These are phyloP conservation scores for Mechanitis messenoides DNA, from an alignment of 2,888 invertebrate species.

Conservation along the genomic window DNA sequence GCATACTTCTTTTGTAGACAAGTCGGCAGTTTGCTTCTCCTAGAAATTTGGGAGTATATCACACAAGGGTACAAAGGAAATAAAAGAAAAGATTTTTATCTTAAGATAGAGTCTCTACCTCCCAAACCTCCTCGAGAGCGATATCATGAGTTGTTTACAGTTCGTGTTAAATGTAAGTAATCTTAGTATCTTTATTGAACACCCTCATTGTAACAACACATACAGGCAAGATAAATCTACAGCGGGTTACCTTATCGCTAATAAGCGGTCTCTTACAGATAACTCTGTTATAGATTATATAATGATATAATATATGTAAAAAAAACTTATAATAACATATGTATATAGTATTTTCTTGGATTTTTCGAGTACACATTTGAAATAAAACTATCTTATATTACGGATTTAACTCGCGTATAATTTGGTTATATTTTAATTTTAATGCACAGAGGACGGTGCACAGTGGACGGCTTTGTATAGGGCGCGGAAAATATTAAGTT, in stretches of 20 bases:
- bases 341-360: neutral
- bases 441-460: too few species aligned
- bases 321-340: neutral
- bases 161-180: constrained; percentile 57
- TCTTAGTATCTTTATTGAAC: constrained; percentile 5
- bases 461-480: too few species aligned
- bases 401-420: too few species aligned
- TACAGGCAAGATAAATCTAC: too few species aligned
- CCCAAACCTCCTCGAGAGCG: constrained; percentile 50
- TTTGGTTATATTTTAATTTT: too few species aligned
- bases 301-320: neutral
- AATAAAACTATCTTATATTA: too few species aligned
- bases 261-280: too few species aligned
- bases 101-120: constrained; percentile 57
- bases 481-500: too few species aligned
- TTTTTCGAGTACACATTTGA: too few species aligned
- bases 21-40: constrained; percentile 74
- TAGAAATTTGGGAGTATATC: constrained; percentile 79
- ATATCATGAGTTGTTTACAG: constrained; percentile 48
- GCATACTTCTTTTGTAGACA: constrained; percentile 48
- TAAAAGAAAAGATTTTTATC: constrained; percentile 40
- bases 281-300: neutral
- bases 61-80: constrained; percentile 51
- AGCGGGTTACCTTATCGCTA: too few species aligned
- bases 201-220: too few species aligned